Evolutionary conservation across 2,888 invertebrate genomes (phyloP).

Genomic region (Muscina levida): DNA sequence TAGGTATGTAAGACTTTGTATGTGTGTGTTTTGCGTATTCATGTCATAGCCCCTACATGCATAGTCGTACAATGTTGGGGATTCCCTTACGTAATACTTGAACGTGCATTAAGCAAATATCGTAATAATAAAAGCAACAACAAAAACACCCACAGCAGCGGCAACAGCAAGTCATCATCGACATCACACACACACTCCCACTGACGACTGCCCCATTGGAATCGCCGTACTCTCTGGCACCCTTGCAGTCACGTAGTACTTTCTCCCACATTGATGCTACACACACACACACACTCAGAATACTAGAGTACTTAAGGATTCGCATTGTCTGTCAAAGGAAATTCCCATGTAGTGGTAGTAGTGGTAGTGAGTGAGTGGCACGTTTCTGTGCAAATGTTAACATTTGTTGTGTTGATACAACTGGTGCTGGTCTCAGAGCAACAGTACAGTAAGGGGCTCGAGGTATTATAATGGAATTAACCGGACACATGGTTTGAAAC

Average conservation of each 20-base stretch:
- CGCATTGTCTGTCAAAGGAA: too few species aligned
- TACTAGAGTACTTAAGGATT: neutral
- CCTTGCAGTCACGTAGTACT: neutral
- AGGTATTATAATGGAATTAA: too few species aligned
- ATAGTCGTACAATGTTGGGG: conserved; percentile 73
- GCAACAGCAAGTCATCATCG: conserved; percentile 57
- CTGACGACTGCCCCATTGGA: neutral
- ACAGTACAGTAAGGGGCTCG: too few species aligned
- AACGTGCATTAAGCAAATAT: conserved; percentile 72
- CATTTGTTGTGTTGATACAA: too few species aligned
- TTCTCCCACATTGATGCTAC: conserved; percentile 9
- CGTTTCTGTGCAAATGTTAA: too few species aligned
- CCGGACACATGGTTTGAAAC: too few species aligned
- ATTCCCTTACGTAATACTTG: conserved; percentile 78
- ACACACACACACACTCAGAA: too few species aligned
- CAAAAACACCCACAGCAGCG: conserved; percentile 52
- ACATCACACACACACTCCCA: conserved; percentile 48
- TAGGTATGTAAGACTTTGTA: neutral
- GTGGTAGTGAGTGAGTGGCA: too few species aligned
- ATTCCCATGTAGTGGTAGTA: too few species aligned
- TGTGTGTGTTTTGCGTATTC: neutral
- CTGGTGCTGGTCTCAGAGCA: too few species aligned
- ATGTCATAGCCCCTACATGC: too few species aligned
- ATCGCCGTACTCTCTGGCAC: neutral
- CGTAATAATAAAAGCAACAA: too few species aligned